A percentile compares a stretch with the other conserved stretches of the same genome.
Conservation (phyloP, 2,797 vertebrate species). For the Rhyacichthys aspro region DNA sequence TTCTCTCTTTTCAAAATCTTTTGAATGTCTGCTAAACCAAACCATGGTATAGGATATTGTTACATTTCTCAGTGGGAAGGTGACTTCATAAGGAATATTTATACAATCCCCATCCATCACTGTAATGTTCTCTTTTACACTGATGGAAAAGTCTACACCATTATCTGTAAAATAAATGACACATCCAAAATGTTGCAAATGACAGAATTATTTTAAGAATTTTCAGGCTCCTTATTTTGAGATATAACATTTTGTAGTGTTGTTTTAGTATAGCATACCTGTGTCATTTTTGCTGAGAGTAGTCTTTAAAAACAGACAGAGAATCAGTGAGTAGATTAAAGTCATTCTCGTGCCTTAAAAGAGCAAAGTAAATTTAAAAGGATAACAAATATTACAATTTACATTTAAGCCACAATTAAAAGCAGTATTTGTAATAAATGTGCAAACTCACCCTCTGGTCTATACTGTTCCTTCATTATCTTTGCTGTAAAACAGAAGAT, state of each 20-base stretch:
- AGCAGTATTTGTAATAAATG: background rate
- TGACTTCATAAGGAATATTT: background rate
- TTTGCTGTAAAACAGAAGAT: background rate
- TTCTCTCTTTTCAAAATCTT: fast-evolving
- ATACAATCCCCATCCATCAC: background rate
- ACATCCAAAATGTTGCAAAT: background rate
- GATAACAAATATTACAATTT: background rate
- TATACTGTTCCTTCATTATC: too few relatives aligned
- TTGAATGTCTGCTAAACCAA: slow-evolving; percentile 24
- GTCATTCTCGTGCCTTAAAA: slow-evolving; percentile 17
- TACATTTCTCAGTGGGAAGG: slow-evolving; percentile 2
- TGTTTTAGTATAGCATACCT: slow-evolving; percentile 1
- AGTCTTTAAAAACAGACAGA: slow-evolving; percentile 19
- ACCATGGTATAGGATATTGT: background rate
- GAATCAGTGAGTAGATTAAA: slow-evolving; percentile 12
- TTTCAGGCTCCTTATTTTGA: too few relatives aligned
- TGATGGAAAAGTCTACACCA: slow-evolving; percentile 22
- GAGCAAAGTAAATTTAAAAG: background rate
- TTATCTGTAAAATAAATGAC: slow-evolving; percentile 20
- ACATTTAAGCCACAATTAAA: too few relatives aligned
- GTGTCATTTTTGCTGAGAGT: background rate
- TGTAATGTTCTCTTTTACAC: slow-evolving; percentile 1
- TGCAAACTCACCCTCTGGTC: background rate
- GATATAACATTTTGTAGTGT: background rate
- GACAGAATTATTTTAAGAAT: background rate